Percentiles rank a stretch among this genome's conserved stretches.
phyloP scores from a whole-genome alignment of 2,888 invertebrate genomes.

The Aporophyla lueneburgensis region DNA sequence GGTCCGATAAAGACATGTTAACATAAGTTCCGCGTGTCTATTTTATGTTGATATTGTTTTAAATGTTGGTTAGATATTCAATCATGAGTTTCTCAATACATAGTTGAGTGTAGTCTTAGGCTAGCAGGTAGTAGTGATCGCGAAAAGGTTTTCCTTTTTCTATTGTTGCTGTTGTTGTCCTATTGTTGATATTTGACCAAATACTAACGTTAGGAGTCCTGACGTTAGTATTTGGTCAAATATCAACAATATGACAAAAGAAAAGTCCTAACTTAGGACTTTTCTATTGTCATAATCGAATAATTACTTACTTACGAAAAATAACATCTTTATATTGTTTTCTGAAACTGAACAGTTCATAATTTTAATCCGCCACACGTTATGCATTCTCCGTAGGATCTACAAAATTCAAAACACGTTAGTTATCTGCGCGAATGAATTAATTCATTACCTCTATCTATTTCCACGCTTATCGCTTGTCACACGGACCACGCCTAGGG shows the following conservation, averaged over 20 bases:
- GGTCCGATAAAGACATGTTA: slow-evolving; percentile 47
- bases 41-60: slow-evolving; percentile 25
- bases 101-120: not conserved
- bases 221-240: too few relatives aligned
- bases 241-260: too few relatives aligned
- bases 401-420: not conserved
- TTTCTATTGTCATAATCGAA: not conserved
- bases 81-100: slow-evolving; percentile 15
- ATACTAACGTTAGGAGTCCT: too few relatives aligned
- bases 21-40: slow-evolving; percentile 34
- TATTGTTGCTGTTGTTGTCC: not conserved
- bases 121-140: not conserved
- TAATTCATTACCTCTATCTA: not conserved
- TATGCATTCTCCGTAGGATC: not conserved
- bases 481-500: slow-evolving; percentile 61
- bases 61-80: not conserved
- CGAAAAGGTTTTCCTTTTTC: not conserved
- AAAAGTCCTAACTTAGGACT: too few relatives aligned
- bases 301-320: not conserved
- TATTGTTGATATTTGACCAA: too few relatives aligned
- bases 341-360: not conserved
- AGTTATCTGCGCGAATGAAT: not conserved
- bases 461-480: slow-evolving; percentile 56
- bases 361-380: not conserved
- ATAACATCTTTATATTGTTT: not conserved